Evolutionary conservation across 2,797 vertebrate species (phyloP), one percentile per base, ranked within the genome.

Genomic region (Calcarius lapponicus): DNA sequence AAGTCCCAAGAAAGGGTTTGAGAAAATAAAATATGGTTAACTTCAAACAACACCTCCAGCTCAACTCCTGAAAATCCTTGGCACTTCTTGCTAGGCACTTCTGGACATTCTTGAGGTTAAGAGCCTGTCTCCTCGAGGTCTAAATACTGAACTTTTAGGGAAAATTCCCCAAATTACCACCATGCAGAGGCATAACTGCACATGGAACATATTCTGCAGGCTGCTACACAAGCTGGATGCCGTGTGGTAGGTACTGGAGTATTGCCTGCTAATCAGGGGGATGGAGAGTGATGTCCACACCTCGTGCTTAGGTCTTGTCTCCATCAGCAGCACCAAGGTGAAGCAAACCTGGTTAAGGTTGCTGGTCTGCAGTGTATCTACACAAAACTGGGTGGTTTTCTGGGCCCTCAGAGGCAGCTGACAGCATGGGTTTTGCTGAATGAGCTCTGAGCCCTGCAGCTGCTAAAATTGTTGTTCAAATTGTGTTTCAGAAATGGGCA

Each of bases 41-140:
- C 91, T 97, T 98, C 98, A 98, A 98, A 97, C 97, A 98, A 97
- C 98, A 97, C 98, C 97, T 97, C 94, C 93, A 94, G 94, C 93
- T 96, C 96, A 96, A 96, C 96, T 97, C 95, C 91, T 88, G 95
- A 95, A 97, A 87, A 96, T 93, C 86, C 92, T 47, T 64, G 86
- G 91, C 94, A 95, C 89, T 62, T 89, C 91, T 74, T 73, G 89
- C 82, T 67, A 34, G 9, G 5, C 51, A 58, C 25, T 53, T 91
- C 72, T 91, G 92, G 88, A 64, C 45, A 42, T 69, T 64, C 62
- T 88, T 45, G 57, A 62, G 62, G 76, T 92, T 92, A 90, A 89
- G 25, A 43, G 26, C 40, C 57, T 25, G 66, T 69, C 92, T 89
- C n/a, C 76, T 48, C 4, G 0, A 74, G 42, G 24, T 67, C 90